phyloP scores from a whole-genome alignment of 2,888 invertebrate genomes.

The Halictus ligatus region DNA sequence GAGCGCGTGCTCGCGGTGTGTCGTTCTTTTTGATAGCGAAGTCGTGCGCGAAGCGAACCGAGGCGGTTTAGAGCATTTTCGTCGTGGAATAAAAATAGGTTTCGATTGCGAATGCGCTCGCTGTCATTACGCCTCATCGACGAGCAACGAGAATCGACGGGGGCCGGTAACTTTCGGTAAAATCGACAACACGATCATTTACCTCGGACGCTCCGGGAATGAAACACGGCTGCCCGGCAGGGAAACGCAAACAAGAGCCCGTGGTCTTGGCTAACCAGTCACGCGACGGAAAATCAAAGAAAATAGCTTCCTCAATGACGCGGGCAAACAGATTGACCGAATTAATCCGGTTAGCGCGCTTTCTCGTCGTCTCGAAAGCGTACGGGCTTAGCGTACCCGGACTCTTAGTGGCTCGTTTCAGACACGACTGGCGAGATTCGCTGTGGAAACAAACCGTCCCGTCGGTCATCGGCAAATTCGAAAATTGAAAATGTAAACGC shows the following conservation, averaged over 20 bases:
- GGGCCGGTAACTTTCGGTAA: constrained; percentile 28
- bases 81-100: background rate
- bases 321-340: constrained; percentile 43
- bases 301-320: constrained; percentile 30
- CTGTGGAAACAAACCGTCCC: background rate
- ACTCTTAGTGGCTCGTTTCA: constrained; percentile 7
- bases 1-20: too few relatives aligned
- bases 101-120: background rate
- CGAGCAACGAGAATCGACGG: constrained; percentile 16
- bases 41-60: background rate
- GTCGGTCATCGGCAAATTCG: constrained; percentile 9
- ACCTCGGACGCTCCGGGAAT: constrained; percentile 16
- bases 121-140: constrained; percentile 8
- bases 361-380: constrained; percentile 39
- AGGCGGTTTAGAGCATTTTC: background rate
- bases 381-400: too few relatives aligned
- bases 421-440: constrained; percentile 12
- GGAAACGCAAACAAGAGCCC: constrained; percentile 32
- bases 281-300: constrained; percentile 20
- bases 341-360: constrained; percentile 47
- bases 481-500: constrained; percentile 12
- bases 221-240: constrained; percentile 2
- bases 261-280: constrained; percentile 29
- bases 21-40: background rate
- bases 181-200: constrained; percentile 22